These are phyloP conservation scores for Nemotelus pantherinus DNA, from an alignment of 2,888 invertebrate species.

Conservation along the genomic window DNA sequence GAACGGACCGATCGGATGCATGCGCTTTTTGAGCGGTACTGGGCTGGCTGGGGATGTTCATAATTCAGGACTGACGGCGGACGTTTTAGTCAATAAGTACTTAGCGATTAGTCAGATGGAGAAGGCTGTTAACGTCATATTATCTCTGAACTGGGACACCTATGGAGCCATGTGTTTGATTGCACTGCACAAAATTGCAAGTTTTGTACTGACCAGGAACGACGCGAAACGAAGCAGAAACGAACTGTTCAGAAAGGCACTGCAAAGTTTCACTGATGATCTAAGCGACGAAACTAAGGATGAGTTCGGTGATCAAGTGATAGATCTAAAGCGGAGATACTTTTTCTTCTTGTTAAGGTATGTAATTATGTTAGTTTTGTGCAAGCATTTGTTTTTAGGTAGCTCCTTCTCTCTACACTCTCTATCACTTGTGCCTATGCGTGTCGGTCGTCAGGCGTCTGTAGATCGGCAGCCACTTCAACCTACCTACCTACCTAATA, in stretches of 20 bases:
- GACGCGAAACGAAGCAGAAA: constrained; percentile 59
- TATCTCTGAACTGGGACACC: constrained; percentile 79
- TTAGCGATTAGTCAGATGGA: constrained; percentile 72
- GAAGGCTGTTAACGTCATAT: constrained; percentile 74
- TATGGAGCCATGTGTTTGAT: constrained; percentile 80
- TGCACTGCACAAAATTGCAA: constrained; percentile 77
- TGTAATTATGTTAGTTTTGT: constrained; percentile 17
- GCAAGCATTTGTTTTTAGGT: background rate
- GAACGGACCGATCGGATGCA: constrained; percentile 70
- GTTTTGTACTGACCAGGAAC: constrained; percentile 66
- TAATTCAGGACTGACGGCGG: constrained; percentile 68
- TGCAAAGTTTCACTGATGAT: constrained; percentile 81
- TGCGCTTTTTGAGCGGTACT: constrained; percentile 68
- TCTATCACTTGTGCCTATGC: too few species aligned
- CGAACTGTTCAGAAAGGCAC: constrained; percentile 76
- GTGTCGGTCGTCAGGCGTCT: too few species aligned
- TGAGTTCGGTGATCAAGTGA: constrained; percentile 80
- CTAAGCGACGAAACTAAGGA: constrained; percentile 75
- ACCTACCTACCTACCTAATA: too few species aligned
- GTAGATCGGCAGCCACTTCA: too few species aligned
- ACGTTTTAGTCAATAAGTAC: constrained; percentile 73
- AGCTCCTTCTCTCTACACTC: background rate
- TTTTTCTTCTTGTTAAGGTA: constrained; percentile 86
- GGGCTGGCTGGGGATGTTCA: constrained; percentile 64
- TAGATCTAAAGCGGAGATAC: constrained; percentile 85